These are phyloP conservation scores for Pipa parva DNA, from an alignment of 2,113 vertebrate species.

Conservation along the genomic window DNA sequence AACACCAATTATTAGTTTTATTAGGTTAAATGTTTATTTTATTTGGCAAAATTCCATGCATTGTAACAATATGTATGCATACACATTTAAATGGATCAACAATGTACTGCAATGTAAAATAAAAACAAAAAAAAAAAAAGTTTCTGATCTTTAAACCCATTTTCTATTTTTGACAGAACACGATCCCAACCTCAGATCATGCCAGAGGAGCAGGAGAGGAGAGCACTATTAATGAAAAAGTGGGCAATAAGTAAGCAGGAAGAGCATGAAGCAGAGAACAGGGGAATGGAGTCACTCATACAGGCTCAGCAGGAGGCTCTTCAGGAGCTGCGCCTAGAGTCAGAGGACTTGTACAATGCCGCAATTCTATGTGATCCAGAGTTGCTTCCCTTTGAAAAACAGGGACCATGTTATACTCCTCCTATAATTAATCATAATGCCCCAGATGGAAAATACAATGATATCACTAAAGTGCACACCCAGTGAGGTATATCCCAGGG, in stretches of 20 bases:
- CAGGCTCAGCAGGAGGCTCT: slow-evolving; percentile 80
- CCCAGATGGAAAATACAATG: slow-evolving; percentile 81
- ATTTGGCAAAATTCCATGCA: too few species aligned
- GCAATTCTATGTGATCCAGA: slow-evolving; percentile 68
- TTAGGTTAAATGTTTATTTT: too few species aligned
- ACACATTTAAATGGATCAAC: too few species aligned
- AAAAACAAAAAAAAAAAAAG: too few species aligned
- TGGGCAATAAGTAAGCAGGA: slow-evolving; percentile 78
- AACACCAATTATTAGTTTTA: too few species aligned
- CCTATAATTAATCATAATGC: slow-evolving; percentile 69
- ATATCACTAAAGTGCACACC: slow-evolving; percentile 80
- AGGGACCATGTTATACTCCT: slow-evolving; percentile 77
- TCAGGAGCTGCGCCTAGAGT: slow-evolving; percentile 74
- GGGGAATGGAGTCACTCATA: slow-evolving; percentile 60
- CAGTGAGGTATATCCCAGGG: slow-evolving; percentile 51
- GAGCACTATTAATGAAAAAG: slow-evolving; percentile 79
- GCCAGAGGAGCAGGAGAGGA: slow-evolving; percentile 74
- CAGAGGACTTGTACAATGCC: slow-evolving; percentile 74
- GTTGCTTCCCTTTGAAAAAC: slow-evolving; percentile 74
- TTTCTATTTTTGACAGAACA: slow-evolving; percentile 54
- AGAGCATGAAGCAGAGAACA: slow-evolving; percentile 71
- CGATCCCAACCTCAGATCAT: slow-evolving; percentile 57
- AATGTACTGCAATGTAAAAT: too few species aligned
- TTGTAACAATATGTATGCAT: too few species aligned
- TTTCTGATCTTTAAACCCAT: fast-evolving